A percentile compares a stretch with the other conserved stretches of the same genome.
These are phyloP conservation scores for Cryptoprocta ferox DNA, from an alignment of 2,797 vertebrate genomes.

Conservation along the genomic window DNA sequence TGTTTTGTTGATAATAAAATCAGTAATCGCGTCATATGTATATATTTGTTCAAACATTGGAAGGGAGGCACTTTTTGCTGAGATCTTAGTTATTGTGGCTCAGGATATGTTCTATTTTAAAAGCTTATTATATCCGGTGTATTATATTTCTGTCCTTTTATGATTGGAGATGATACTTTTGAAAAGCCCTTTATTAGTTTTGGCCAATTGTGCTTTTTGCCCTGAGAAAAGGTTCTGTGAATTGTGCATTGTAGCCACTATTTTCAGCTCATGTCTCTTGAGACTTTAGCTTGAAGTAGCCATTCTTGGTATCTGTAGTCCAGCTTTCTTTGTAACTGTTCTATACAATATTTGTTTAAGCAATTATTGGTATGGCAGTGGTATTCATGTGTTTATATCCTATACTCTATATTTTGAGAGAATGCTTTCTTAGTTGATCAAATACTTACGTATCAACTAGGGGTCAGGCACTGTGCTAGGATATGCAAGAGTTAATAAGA, in stretches of 20 bases:
- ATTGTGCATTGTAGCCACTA: neutral
- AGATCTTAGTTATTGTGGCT: slow-evolving; percentile 1
- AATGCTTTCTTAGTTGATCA: slow-evolving; percentile 40
- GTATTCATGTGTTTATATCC: neutral
- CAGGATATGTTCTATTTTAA: slow-evolving; percentile 39
- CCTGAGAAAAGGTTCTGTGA: slow-evolving; percentile 9
- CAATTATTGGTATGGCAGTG: slow-evolving; percentile 20
- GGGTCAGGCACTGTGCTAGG: neutral
- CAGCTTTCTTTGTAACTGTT: slow-evolving; percentile 14
- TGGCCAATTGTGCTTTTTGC: neutral
- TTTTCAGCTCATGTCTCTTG: slow-evolving; percentile 56
- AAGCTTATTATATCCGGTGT: neutral
- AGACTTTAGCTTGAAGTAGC: slow-evolving; percentile 54
- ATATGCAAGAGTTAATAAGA: neutral
- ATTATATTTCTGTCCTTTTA: slow-evolving; percentile 45
- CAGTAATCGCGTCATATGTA: neutral
- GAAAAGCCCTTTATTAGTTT: slow-evolving; percentile 49
- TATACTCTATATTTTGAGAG: neutral
- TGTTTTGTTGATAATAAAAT: slow-evolving; percentile 54
- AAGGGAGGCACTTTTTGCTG: slow-evolving; percentile 45
- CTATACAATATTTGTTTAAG: slow-evolving; percentile 9
- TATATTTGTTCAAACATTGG: neutral
- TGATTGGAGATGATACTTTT: slow-evolving; percentile 7
- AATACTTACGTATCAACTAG: neutral
- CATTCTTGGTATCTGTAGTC: slow-evolving; percentile 18